Percentiles rank a stretch among this genome's conserved stretches.
These are phyloP conservation scores for Anoplius nigerrimus DNA, from an alignment of 2,888 invertebrate genomes.

Conservation along the genomic window DNA sequence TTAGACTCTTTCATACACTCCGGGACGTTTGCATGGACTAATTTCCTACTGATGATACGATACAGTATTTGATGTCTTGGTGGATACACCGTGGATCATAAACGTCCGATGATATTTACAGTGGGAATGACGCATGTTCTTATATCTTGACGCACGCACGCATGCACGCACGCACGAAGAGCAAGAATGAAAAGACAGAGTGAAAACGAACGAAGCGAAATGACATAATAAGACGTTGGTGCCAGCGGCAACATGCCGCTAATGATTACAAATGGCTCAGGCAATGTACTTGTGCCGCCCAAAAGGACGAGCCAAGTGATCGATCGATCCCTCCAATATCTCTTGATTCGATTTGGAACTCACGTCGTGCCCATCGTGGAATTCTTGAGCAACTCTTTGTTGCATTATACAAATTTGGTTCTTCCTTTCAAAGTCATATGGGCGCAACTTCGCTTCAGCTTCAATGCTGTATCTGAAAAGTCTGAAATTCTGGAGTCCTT, in stretches of 20 bases:
- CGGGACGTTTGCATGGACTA: too few relatives aligned
- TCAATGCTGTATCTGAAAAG: too few relatives aligned
- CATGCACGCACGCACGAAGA: conserved; percentile 25
- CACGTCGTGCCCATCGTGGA: conserved; percentile 23
- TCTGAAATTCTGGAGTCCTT: too few relatives aligned
- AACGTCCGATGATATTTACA: conserved; percentile 9
- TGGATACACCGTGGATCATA: too few relatives aligned
- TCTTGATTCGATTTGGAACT: conserved; percentile 52
- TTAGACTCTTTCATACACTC: too few relatives aligned
- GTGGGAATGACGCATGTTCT: conserved; percentile 26
- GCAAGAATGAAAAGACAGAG: conserved; percentile 28
- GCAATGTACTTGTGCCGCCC: conserved; percentile 44
- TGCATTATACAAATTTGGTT: conserved; percentile 16
- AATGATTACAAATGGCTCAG: conserved; percentile 69
- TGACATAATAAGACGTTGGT: conserved; percentile 67
- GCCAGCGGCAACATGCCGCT: conserved; percentile 64
- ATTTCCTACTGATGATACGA: too few relatives aligned
- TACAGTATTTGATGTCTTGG: too few relatives aligned
- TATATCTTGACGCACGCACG: conserved; percentile 27
- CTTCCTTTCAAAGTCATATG: too few relatives aligned
- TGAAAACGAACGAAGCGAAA: conserved; percentile 50
- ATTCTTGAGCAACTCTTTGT: conserved; percentile 30
- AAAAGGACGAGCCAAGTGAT: conserved; percentile 50
- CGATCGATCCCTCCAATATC: conserved; percentile 55
- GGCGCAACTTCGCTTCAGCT: too few relatives aligned